These are phyloP conservation scores for Tenebrio molitor DNA, from an alignment of 1,140 invertebrate genomes.

Conservation along the genomic window DNA sequence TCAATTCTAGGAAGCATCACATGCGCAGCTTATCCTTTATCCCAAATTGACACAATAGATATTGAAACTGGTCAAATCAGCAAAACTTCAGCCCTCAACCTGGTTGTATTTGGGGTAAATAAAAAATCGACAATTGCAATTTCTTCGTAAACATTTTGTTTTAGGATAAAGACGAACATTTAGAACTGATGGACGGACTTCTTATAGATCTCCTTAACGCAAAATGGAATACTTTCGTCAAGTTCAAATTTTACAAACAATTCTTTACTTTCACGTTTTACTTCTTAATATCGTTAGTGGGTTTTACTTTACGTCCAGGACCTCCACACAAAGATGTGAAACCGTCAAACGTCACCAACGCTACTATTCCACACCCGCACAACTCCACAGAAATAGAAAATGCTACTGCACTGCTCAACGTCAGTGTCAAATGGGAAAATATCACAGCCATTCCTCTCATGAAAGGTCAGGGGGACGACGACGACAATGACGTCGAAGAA, in stretches of 20 bases:
- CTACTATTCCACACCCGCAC: neutral
- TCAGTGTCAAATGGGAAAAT: constrained; percentile 42
- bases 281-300: constrained; percentile 88
- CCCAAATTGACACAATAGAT: constrained; percentile 96
- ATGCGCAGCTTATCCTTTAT: constrained; percentile 96
- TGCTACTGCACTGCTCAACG: constrained; percentile 50
- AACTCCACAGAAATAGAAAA: constrained; percentile 51
- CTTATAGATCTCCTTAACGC: constrained; percentile 94
- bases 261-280: constrained; percentile 92
- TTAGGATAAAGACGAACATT: constrained; percentile 93
- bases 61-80: constrained; percentile 91
- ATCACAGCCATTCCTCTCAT: neutral
- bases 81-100: constrained; percentile 93
- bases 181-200: constrained; percentile 96
- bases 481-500: constrained; percentile 70
- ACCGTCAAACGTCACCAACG: constrained; percentile 39
- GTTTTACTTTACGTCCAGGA: constrained; percentile 89
- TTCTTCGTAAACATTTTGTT: constrained; percentile 56
- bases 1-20: constrained; percentile 83
- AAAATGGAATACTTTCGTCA: constrained; percentile 98
- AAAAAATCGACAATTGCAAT: neutral
- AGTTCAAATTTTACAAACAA: constrained; percentile 93
- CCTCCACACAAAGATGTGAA: constrained; percentile 64
- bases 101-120: constrained; percentile 97
- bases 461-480: constrained; percentile 56